Base-by-base conservation (phyloP, 2,797 vertebrate genomes). In the Myotis pilosus region DNA sequence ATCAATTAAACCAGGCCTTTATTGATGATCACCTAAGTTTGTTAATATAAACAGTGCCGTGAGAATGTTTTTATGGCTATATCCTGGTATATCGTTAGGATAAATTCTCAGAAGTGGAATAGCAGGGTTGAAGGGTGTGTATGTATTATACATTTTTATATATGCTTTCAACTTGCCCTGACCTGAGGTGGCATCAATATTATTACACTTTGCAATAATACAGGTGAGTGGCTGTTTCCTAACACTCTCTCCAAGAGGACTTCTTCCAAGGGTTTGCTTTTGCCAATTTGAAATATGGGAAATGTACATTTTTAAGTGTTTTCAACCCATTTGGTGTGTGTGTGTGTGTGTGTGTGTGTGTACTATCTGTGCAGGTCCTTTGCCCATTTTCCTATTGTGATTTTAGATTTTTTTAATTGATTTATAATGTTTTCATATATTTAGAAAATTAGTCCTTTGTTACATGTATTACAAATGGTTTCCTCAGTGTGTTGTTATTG, bases 281-380 rank as follows among this genome's bases (percentile, higher is more conserved):
- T 69, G 47, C n/a, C 91, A 36, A 64, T 90, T 93, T 93, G 62
- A 84, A 92, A 84, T 38, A 12, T 87, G 64, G 93, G 82, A 81
- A 80, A 76, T 53, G 7, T 7, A 44, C 78, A 28, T 57, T 88
- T 68, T 30, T 55, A 94, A 89, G 19, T 68, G 13, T 87, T 75
- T 38, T 49, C 72, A 55, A 51, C 76, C 19, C 38, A 38, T 91
- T 53, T 30, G 25, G 4, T 5, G n/a, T 47, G 8, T 69, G 30
- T 28, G 28, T 41, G 47, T 44, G 83, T 78, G 53, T 82, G 30
- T 81, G 57, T 66, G n/a, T 49, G n/a, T 23, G 0, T 15, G 16
- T 13, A 13, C 55, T 30, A 8, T 62, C 25, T 44, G 7, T 72
- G 68, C 23, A 49, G 68, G 19, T 51, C 44, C 33, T 83, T 83